Percentiles rank a stretch among this genome's conserved stretches.
Evolutionary conservation across 2,113 vertebrate species (phyloP).

Genomic region (Myotis yumanensis): DNA sequence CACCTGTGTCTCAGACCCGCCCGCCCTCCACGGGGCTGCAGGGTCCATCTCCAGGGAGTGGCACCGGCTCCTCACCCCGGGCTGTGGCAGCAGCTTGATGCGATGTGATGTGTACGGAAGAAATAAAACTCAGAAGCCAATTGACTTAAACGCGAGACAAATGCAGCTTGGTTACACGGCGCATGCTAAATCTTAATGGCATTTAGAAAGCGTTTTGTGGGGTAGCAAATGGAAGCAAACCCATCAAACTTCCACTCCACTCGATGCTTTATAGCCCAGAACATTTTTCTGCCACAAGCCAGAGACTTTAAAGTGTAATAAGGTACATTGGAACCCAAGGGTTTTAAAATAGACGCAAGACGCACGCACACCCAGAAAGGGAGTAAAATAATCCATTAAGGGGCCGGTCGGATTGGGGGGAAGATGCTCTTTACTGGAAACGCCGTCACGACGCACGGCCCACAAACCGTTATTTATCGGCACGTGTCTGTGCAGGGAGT

Average conservation of each 20-base stretch:
- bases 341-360: slow-evolving; percentile 77
- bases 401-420: slow-evolving; percentile 61
- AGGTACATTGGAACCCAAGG: slow-evolving; percentile 79
- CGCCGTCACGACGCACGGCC: slow-evolving; percentile 17
- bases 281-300: slow-evolving; percentile 83
- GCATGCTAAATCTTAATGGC: slow-evolving; percentile 87
- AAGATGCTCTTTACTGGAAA: slow-evolving; percentile 59
- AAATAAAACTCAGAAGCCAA: slow-evolving; percentile 83
- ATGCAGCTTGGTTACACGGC: slow-evolving; percentile 81
- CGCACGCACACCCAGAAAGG: slow-evolving; percentile 25
- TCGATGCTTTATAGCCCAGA: slow-evolving; percentile 86
- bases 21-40: too few relatives aligned
- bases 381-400: slow-evolving; percentile 66
- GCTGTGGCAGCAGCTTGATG: slow-evolving; percentile 69
- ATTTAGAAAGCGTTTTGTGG: slow-evolving; percentile 86
- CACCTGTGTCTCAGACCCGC: too few relatives aligned
- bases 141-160: slow-evolving; percentile 82
- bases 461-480: slow-evolving; percentile 23
- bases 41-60: too few relatives aligned
- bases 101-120: slow-evolving; percentile 73
- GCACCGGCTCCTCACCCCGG: slow-evolving; percentile 50
- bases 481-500: background rate
- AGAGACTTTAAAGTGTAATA: slow-evolving; percentile 85
- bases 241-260: slow-evolving; percentile 84
- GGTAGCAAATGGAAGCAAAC: slow-evolving; percentile 84